A percentile compares a stretch with the other conserved stretches of the same genome.
These are phyloP conservation scores for Urophycis tenuis DNA, from an alignment of 2,797 vertebrate genomes.

Conservation along the genomic window DNA sequence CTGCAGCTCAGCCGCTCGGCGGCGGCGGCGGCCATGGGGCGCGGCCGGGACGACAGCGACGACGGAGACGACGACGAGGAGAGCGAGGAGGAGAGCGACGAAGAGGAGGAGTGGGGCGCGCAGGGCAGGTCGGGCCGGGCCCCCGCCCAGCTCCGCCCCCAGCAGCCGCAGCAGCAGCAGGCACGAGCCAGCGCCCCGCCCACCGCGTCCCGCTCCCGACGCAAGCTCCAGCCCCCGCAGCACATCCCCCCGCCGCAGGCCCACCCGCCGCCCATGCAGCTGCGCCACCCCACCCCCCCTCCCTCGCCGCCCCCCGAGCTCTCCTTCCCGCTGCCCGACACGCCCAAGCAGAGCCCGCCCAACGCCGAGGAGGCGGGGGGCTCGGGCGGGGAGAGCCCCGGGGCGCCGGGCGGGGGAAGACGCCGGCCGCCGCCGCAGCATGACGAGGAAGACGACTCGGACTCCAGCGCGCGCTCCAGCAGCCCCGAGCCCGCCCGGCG, in stretches of 20 bases:
- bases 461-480: constrained; percentile 73
- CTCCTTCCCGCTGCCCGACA: constrained; percentile 72
- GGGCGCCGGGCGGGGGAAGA: neutral
- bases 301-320: constrained; percentile 73
- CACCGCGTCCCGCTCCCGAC: constrained; percentile 59
- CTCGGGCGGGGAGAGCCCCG: constrained; percentile 20
- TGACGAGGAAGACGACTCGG: constrained; percentile 57
- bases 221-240: constrained; percentile 74
- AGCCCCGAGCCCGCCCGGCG: constrained; percentile 74
- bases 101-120: constrained; percentile 44
- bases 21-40: constrained; percentile 35
- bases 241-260: constrained; percentile 70
- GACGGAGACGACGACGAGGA: constrained; percentile 62
- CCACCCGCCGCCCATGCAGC: constrained; percentile 67
- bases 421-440: neutral
- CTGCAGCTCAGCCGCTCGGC: constrained; percentile 67
- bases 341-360: constrained; percentile 76
- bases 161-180: constrained; percentile 48
- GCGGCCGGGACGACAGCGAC: constrained; percentile 57
- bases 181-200: constrained; percentile 32
- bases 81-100: constrained; percentile 54
- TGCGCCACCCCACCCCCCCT: constrained; percentile 68
- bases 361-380: constrained; percentile 48
- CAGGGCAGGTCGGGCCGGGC: constrained; percentile 58
- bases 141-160: constrained; percentile 32